Percentiles rank a stretch among this genome's conserved stretches.
Evolutionary conservation across 2,797 vertebrate genomes (phyloP).

Genomic region (Pangasius krempfi): DNA sequence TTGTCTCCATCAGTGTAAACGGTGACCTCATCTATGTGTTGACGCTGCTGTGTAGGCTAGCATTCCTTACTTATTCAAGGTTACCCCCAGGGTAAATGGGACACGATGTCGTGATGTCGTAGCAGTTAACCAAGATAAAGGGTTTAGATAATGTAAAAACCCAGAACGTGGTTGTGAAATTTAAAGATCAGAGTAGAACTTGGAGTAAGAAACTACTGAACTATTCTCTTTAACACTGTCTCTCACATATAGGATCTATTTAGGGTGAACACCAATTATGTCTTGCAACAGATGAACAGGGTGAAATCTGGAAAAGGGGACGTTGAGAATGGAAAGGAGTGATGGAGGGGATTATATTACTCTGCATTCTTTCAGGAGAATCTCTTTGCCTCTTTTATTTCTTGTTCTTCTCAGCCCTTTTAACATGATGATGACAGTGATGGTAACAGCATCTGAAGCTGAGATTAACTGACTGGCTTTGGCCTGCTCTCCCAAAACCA

Average conservation of each 20-base stretch:
- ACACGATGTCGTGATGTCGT: constrained; percentile 41
- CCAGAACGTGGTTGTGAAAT: not conserved
- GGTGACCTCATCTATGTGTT: constrained; percentile 45
- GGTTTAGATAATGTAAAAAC: constrained; percentile 13
- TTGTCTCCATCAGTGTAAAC: constrained; percentile 36
- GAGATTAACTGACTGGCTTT: constrained; percentile 45
- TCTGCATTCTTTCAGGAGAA: constrained; percentile 42
- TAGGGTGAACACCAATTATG: not conserved
- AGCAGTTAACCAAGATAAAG: not conserved
- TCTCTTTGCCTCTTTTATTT: not conserved
- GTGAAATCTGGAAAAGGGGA: constrained; percentile 45
- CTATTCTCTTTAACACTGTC: not conserved
- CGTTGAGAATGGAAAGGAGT: constrained; percentile 61
- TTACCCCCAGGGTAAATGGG: constrained; percentile 25
- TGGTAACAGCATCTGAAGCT: constrained; percentile 39
- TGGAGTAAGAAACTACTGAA: not conserved
- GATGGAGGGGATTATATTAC: constrained; percentile 57
- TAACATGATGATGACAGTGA: constrained; percentile 41
- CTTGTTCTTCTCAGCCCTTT: constrained; percentile 19
- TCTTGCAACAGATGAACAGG: not conserved
- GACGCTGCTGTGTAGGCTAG: constrained; percentile 10
- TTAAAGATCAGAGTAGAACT: not conserved
- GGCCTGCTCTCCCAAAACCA: constrained; percentile 25
- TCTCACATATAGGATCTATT: not conserved
- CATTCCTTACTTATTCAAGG: constrained; percentile 16